A percentile compares a stretch with the other conserved stretches of the same genome.
Conservation (phyloP, 2,113 vertebrate species). For the Chaetodon trifascialis region DNA sequence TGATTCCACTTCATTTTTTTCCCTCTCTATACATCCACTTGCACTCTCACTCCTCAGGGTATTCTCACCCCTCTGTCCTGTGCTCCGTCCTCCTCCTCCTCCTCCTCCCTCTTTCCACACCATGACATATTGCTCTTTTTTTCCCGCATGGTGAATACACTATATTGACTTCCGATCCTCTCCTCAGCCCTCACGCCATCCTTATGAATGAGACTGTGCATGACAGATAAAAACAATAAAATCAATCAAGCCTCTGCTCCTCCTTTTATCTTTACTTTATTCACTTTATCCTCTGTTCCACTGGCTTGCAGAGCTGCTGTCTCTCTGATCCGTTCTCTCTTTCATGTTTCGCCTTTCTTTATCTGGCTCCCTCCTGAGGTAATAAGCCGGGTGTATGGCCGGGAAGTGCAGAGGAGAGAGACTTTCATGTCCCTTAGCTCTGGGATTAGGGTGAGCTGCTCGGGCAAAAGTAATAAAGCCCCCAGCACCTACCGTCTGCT, state of each 20-base stretch:
- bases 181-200: slow-evolving; percentile 4
- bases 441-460: slow-evolving; percentile 74
- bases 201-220: slow-evolving; percentile 65
- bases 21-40: slow-evolving; percentile 15
- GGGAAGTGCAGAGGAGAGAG: slow-evolving; percentile 65
- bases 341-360: slow-evolving; percentile 73
- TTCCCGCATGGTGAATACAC: slow-evolving; percentile 18
- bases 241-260: slow-evolving; percentile 45
- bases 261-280: slow-evolving; percentile 73
- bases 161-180: slow-evolving; percentile 29
- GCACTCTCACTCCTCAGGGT: slow-evolving; percentile 48
- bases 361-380: slow-evolving; percentile 69
- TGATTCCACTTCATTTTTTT: slow-evolving; percentile 66
- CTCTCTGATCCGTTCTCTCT: slow-evolving; percentile 70
- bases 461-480: slow-evolving; percentile 73
- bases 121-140: slow-evolving; percentile 52
- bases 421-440: slow-evolving; percentile 79
- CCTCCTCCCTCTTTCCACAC: slow-evolving; percentile 23
- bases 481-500: slow-evolving; percentile 65
- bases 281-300: slow-evolving; percentile 58
- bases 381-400: slow-evolving; percentile 69
- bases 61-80: slow-evolving; percentile 26
- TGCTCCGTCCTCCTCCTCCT: slow-evolving; percentile 21
- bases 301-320: slow-evolving; percentile 50
- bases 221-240: slow-evolving; percentile 71